These are phyloP conservation scores for Octopus bimaculoides DNA, from an alignment of 1,140 invertebrate species.

Conservation along the genomic window DNA sequence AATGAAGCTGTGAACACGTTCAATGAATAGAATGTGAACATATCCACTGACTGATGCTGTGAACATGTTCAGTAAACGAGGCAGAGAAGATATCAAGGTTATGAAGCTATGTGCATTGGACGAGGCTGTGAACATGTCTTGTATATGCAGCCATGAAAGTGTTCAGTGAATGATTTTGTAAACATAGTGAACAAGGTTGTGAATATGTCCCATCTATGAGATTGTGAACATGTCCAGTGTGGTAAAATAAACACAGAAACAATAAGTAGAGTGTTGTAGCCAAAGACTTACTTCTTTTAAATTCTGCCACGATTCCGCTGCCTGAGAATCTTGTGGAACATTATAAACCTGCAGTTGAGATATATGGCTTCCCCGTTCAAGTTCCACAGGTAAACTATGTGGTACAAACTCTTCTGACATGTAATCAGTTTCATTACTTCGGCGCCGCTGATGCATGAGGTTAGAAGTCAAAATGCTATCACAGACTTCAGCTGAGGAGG, in stretches of 20 bases:
- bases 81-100: too few relatives aligned
- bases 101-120: too few relatives aligned
- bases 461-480: neutral
- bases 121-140: too few relatives aligned
- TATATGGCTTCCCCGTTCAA: constrained; percentile 1
- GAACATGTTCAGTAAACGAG: too few relatives aligned
- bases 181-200: too few relatives aligned
- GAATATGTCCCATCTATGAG: too few relatives aligned
- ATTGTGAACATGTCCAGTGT: neutral
- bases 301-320: constrained; percentile 43
- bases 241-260: neutral
- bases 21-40: too few relatives aligned
- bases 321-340: constrained; percentile 34
- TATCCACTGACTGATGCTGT: too few relatives aligned
- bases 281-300: constrained; percentile 35
- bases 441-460: neutral
- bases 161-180: too few relatives aligned
- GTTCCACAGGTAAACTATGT: neutral
- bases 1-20: too few relatives aligned
- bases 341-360: constrained; percentile 11
- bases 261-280: neutral
- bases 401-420: neutral
- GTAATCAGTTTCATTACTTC: neutral
- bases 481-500: neutral
- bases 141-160: too few relatives aligned